Base-by-base conservation (phyloP, 2,113 vertebrate genomes). In the Ictalurus furcatus region DNA sequence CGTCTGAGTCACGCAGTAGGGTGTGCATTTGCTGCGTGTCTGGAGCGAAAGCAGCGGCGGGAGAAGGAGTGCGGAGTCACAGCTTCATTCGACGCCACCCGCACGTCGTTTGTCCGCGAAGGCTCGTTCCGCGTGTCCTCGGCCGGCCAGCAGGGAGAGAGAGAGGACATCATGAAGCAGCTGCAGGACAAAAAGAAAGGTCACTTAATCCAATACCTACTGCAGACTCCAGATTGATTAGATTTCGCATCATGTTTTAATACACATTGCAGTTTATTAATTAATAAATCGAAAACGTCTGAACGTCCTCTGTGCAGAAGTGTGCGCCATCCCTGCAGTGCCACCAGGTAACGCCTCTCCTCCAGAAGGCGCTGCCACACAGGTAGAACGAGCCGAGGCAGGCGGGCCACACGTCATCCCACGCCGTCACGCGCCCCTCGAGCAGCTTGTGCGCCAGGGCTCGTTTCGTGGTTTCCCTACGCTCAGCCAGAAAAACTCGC, bases 1-100 rank as follows among this genome's bases (percentile, higher is more conserved):
- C 93, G 97, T 16, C 94, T 98, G 94, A 98, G 97, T 93, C 97
- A 98, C 4, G 97, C 97, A 0, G 97, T 98, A 1, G 97, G 97
- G 89, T 98, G 97, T 23, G 97, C 97, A 21, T 98, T 98, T 1
- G 97, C 97, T 0, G 97, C 97, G 83, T 98, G 97, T 90, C 95
- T 98, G 93, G 97, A 98, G 92, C 95, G 97, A 79, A 98, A 98
- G 87, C 97, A 98, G 94, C 95, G 96, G 6, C 88, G 97, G 34
- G 97, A 98, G 94, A 98, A 98, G 91, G 97, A 98, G 92, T 98
- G 97, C 0, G 97, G 97, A 0, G 97, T 98, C 78, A 98, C 97
- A 0, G 97, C 97, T 0, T 97, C 97, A 48, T 98, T 98, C 0
- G 97, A 98, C 0, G 96, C 97, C 92, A 97, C 95, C 86, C 96